These are phyloP conservation scores for Drosophila fuyamai DNA, from an alignment of 1,140 invertebrate genomes.

Conservation along the genomic window DNA sequence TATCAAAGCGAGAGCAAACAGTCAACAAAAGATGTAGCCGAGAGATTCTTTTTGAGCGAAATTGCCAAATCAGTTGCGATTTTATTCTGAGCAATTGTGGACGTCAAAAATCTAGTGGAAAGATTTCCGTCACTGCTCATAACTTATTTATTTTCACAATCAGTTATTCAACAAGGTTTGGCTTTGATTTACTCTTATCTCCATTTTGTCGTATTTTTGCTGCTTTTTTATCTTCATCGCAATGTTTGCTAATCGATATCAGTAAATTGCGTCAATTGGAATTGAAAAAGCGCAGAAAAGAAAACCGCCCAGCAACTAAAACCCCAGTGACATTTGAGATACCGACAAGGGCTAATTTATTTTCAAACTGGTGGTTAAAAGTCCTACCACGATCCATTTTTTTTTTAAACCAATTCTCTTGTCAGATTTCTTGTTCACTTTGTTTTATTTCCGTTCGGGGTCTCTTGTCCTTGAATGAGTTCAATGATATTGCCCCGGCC, in stretches of 20 bases:
- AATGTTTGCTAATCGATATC: conserved; percentile 32
- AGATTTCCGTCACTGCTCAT: conserved; percentile 10
- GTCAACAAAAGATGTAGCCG: conserved; percentile 41
- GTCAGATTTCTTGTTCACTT: conserved; percentile 12
- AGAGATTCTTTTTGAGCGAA: conserved; percentile 11
- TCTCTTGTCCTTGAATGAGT: conserved; percentile 70
- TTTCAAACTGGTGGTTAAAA: conserved; percentile 6
- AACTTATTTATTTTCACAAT: conserved; percentile 5
- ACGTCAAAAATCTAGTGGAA: conserved; percentile 22
- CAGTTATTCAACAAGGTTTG: conserved; percentile 32
- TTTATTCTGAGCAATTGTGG: conserved; percentile 50
- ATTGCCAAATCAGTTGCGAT: conserved; percentile 51
- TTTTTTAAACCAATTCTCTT: conserved; percentile 1
- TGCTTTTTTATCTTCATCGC: conserved; percentile 21
- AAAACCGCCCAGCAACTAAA: conserved; percentile 6
- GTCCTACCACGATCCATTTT: not conserved
- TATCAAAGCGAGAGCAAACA: conserved; percentile 51
- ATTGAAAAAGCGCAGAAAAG: not conserved
- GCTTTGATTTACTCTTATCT: conserved; percentile 27
- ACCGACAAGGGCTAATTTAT: not conserved
- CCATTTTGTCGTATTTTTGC: not conserved
- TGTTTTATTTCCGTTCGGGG: conserved; percentile 22
- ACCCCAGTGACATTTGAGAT: not conserved
- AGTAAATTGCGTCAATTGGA: conserved; percentile 43
- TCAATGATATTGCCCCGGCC: conserved; percentile 58